Evolutionary conservation across 2,888 invertebrate genomes (phyloP), one percentile per base, ranked within the genome.

Genomic region (Acleris sparsana): DNA sequence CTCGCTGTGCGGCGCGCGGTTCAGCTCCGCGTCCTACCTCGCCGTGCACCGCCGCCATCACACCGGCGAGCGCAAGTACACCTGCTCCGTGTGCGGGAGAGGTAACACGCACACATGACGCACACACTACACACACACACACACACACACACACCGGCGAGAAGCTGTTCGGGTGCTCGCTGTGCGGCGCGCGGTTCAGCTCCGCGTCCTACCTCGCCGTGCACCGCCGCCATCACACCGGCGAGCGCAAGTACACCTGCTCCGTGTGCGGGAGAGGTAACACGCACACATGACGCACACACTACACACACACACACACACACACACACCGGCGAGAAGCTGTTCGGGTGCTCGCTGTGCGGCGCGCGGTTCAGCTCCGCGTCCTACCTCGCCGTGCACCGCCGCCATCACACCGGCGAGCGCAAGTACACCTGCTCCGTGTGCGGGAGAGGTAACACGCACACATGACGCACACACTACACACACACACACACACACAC

Each of bases 111-210:
- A 44, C 17, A 6, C 6, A 9, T 9, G 9, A 18, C 39, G 3
- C 53, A 9, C 7, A 16, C 29, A 29, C 33, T 33, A 9, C 33
- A 33, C 33, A 33, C n/a, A n/a, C n/a, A n/a, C n/a, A n/a, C n/a
- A n/a, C n/a, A n/a, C n/a, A n/a, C n/a, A n/a, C n/a, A n/a, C 93
- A 93, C 75, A 84, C 90, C 0, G 92, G 90, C 44, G 92, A 92
- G 82, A 91, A 91, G 73, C 73, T 90, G 75, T 92, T 88, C 82
- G 85, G 81, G 33, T 93, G 93, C 80, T 79, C 81, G 62, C 63
- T 77, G 44, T 92, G 92, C 75, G 58, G 76, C 13, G 90, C 89
- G 78, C 79, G 89, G 59, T 91, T 92, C 84, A 88, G 89, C 74
- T 87, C 91, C 0, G 87, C 91, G 1, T 86, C 90, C 0, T 87